Base-by-base conservation (phyloP, 1,140 invertebrate genomes). In the Ostrea edulis region DNA sequence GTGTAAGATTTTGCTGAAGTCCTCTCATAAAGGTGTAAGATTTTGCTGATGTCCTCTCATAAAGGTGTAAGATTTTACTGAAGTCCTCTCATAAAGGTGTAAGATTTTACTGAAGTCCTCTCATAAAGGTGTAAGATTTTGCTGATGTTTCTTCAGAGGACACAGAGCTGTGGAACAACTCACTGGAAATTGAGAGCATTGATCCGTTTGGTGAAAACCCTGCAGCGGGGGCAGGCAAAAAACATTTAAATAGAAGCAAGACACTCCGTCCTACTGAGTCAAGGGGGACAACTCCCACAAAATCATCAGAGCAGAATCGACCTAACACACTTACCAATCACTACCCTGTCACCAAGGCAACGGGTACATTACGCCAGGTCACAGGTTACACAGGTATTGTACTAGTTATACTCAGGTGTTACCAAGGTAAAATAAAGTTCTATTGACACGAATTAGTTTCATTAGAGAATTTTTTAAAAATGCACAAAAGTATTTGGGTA, bases 91-190 rank as follows among this genome's bases (percentile, higher is more conserved):
- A n/a, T n/a, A n/a, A n/a, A n/a, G n/a, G n/a, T n/a, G n/a, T n/a
- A n/a, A n/a, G n/a, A n/a, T n/a, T n/a, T n/a, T n/a, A n/a, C n/a
- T n/a, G n/a, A n/a, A n/a, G n/a, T n/a, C n/a, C n/a, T n/a, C n/a
- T n/a, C n/a, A n/a, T n/a, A n/a, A n/a, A n/a, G n/a, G n/a, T n/a
- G n/a, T n/a, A n/a, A n/a, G 5, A 44, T 44, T 44, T 44, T 44
- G 35, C 35, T 44, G 35, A 44, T 44, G 5, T 44, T 44, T 44
- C 84, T 86, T 51, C 84, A 93, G 92, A 93, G 12, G 92, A 93
- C 44, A 86, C 91, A 51, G 92, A 91, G 35, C 58, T 92, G 20
- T 92, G 92, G 92, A 93, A 90, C 86, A 92, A 93, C 84, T 89
- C 89, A 7, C 87, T 90, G 62, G 90, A 92, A 35, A 87, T 91